Percentiles rank a stretch among this genome's conserved stretches.
Conservation (phyloP, 1,140 invertebrate species). For the Drosophila tropicalis region DNA sequence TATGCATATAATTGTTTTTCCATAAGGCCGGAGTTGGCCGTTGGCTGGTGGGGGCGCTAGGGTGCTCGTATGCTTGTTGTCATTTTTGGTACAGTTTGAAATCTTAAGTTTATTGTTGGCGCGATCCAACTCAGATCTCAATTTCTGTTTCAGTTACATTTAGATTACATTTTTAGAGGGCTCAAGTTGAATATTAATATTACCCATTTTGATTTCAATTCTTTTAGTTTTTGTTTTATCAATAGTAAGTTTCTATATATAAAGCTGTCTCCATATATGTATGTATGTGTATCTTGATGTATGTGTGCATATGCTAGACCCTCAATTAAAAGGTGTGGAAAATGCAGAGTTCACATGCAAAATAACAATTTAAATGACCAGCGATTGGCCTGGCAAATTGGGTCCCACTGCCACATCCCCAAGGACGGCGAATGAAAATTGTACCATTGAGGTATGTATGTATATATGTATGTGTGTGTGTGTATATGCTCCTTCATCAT, state of each 20-base stretch:
- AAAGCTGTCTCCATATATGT: background rate
- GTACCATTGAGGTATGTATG: conserved; percentile 42
- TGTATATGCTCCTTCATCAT: background rate
- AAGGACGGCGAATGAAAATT: conserved; percentile 49
- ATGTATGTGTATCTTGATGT: background rate
- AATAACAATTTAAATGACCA: conserved; percentile 69
- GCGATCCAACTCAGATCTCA: too few species aligned
- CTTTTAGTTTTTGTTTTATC: background rate
- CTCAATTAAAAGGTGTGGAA: conserved; percentile 77
- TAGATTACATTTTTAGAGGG: too few species aligned
- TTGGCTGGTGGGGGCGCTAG: too few species aligned
- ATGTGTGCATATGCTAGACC: conserved; percentile 8
- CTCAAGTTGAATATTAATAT: background rate
- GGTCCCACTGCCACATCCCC: background rate
- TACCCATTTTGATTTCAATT: background rate
- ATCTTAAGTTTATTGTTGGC: too few species aligned
- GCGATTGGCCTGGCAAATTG: conserved; percentile 21
- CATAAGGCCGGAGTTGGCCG: too few species aligned
- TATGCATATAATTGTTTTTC: too few species aligned
- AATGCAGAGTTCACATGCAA: conserved; percentile 72
- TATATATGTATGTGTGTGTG: too few species aligned
- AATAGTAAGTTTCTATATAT: background rate
- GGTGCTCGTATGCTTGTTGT: too few species aligned
- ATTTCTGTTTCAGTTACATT: too few species aligned
- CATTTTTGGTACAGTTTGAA: too few species aligned